A percentile compares a stretch with the other conserved stretches of the same genome.
These are phyloP conservation scores for Bicyclus anynana DNA, from an alignment of 1,140 invertebrate species.

Conservation along the genomic window DNA sequence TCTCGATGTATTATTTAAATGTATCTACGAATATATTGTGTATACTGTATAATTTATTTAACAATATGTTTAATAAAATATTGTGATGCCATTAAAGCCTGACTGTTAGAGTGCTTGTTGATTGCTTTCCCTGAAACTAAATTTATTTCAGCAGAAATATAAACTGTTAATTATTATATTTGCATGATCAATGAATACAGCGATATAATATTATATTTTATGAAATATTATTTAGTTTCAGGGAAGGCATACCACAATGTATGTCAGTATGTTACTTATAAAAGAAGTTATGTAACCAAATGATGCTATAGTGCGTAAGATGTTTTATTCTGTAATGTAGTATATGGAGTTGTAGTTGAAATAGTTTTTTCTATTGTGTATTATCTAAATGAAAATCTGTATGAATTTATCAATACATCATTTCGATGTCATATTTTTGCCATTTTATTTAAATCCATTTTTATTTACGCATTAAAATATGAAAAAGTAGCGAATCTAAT, in stretches of 20 bases:
- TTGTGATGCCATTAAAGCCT: conserved; percentile 4
- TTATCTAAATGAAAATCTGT: conserved; percentile 68
- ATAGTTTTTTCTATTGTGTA: conserved; percentile 71
- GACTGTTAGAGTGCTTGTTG: not conserved
- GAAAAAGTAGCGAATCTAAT: too few species aligned
- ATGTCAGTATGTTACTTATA: conserved; percentile 56
- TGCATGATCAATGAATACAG: too few species aligned
- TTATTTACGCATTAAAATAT: not conserved
- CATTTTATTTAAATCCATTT: conserved; percentile 37
- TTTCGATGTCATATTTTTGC: conserved; percentile 52
- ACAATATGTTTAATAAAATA: not conserved
- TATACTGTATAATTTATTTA: conserved; percentile 7
- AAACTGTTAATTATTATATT: not conserved
- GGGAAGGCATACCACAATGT: conserved; percentile 2
- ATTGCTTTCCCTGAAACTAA: not conserved
- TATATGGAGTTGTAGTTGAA: conserved; percentile 65
- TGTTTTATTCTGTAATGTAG: conserved; percentile 67
- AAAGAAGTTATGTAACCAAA: conserved; percentile 72
- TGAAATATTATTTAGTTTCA: not conserved
- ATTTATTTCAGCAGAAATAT: not conserved
- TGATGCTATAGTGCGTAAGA: conserved; percentile 70
- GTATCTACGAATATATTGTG: too few species aligned
- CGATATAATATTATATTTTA: too few species aligned
- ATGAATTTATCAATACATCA: conserved; percentile 72
- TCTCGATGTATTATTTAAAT: conserved; percentile 2